Conservation (phyloP, 2,888 invertebrate species). For the Dugesia japonica region DNA sequence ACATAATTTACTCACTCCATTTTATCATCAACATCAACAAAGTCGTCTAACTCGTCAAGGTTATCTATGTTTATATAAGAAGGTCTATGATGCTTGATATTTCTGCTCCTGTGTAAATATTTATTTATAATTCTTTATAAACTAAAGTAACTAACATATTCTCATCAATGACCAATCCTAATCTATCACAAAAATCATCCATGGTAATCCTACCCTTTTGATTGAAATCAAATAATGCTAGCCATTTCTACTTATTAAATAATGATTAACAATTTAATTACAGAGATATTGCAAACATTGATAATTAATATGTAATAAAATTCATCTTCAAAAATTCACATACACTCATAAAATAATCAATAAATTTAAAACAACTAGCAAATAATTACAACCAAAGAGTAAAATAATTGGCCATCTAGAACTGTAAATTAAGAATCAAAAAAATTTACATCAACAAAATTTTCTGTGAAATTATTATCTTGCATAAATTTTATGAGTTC, state of each 20-base stretch:
- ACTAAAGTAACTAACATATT: neutral
- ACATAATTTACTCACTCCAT: neutral
- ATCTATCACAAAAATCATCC: neutral
- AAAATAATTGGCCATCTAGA: no score
- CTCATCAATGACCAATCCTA: neutral
- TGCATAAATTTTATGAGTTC: neutral
- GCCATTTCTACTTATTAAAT: conserved; percentile 16
- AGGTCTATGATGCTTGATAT: neutral
- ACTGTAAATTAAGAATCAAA: no score
- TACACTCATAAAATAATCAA: no score
- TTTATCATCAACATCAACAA: neutral
- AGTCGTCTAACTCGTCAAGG: neutral
- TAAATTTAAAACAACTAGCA: no score
- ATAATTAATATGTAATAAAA: no score
- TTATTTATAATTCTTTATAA: neutral
- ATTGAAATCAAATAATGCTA: neutral
- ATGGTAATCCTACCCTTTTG: neutral
- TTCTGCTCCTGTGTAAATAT: neutral
- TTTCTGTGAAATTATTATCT: neutral
- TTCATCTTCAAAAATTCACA: no score
- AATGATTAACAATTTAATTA: no score
- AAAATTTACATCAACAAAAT: conserved; percentile 10
- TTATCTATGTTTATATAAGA: neutral
- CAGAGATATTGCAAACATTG: no score
- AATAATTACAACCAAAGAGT: no score